Base-by-base conservation (phyloP, 2,113 vertebrate genomes). In the Cynoglossus semilaevis region DNA sequence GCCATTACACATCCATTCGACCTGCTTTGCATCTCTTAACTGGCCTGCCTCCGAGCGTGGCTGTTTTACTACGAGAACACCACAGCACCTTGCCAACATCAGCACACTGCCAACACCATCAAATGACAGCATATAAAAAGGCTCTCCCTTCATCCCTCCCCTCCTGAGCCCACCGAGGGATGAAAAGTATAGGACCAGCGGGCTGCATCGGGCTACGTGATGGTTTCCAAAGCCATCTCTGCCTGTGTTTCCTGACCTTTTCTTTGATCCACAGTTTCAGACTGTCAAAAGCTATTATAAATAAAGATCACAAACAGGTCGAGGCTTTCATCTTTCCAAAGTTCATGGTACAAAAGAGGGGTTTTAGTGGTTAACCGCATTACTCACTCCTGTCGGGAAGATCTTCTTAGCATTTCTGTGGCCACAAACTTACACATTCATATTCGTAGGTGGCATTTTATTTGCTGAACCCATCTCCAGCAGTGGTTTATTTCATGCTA, bases 281-380 rank as follows among this genome's bases (percentile, higher is more conserved):
- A 61, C 71, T 80, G 89, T 88, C 83, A 90, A 90, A 83, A 43
- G 54, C 76, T 82, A 56, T 83, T 84, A 76, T 74, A 83, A 88
- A 87, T 85, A 84, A 79, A 89, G 87, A 90, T 90, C 87, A 87
- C 73, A 89, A 80, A 78, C 76, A 63, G 78, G 78, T 71, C 72
- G 51, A 8, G 22, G 65, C 89, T 89, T 91, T 92, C 82, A 91
- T 91, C 88, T 76, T 50, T 72, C 69, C 64, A 85, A 90, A 89
- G 88, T 90, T 89, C 82, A 89, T 48, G 45, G 37, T 81, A 81
- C 61, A 72, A 78, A 85, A 54, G 67, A 67, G 42, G 52, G 19
- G 67, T 61, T 67, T 80, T 54, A 51, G 38, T 58, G 56, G 58
- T 68, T 11, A 61, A 70, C 58, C 64, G 67, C 6, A 1, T 36